phyloP scores from a whole-genome alignment of 2,888 invertebrate species.

The Lasioglossum malachurum region DNA sequence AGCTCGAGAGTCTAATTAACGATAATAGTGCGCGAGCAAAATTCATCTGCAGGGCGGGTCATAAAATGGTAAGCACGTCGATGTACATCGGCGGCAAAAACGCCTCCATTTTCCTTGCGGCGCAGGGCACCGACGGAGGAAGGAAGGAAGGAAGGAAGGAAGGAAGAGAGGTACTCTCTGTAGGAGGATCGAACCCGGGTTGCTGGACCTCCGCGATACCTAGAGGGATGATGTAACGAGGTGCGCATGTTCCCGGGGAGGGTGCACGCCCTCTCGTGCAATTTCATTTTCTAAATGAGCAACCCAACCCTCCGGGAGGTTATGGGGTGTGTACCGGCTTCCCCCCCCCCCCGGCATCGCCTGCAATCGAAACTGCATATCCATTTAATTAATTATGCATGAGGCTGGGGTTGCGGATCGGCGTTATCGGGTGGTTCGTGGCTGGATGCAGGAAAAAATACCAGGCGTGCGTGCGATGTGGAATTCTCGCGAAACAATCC shows the following conservation, averaged over 20 bases:
- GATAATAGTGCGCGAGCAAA: conserved; percentile 51
- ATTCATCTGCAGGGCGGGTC: conserved; percentile 44
- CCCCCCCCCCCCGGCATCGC: conserved; percentile 45
- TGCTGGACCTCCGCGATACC: conserved; percentile 60
- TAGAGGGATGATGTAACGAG: conserved; percentile 67
- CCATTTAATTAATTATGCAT: conserved; percentile 82
- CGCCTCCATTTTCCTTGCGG: conserved; percentile 62
- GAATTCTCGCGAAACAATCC: conserved; percentile 10
- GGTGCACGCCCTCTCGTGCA: conserved; percentile 77
- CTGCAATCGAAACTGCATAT: conserved; percentile 77
- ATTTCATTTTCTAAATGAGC: conserved; percentile 79
- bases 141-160: background rate
- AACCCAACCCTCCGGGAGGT: conserved; percentile 69
- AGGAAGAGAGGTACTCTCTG: conserved; percentile 43
- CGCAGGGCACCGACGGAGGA: conserved; percentile 29
- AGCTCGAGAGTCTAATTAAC: conserved; percentile 16
- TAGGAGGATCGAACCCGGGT: conserved; percentile 67
- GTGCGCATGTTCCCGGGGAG: conserved; percentile 76
- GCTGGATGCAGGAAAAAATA: conserved; percentile 30
- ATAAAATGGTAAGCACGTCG: conserved; percentile 61
- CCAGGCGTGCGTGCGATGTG: background rate
- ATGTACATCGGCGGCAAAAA: conserved; percentile 52
- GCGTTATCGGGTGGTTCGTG: conserved; percentile 57
- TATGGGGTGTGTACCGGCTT: conserved; percentile 61
- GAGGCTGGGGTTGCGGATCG: conserved; percentile 65